Percentiles rank a stretch among this genome's conserved stretches.
Evolutionary conservation across 1,140 invertebrate species (phyloP).

Genomic region (Pinna nobilis): DNA sequence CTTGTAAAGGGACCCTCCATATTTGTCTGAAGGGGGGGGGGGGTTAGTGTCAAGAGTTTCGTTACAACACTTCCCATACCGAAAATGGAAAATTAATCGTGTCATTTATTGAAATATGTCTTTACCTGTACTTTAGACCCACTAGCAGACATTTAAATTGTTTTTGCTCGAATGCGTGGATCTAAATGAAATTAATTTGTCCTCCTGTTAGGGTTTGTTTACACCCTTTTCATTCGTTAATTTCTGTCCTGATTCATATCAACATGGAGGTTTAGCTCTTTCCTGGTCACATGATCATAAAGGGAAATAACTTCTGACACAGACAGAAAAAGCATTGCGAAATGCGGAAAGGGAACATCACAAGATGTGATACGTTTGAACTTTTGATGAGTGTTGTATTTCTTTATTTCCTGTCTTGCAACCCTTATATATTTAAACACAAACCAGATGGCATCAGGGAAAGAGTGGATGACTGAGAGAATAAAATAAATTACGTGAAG

Average conservation of each 20-base stretch:
- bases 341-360: neutral
- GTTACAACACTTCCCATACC: neutral
- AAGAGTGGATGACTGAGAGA: no score
- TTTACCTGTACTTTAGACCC: constrained; percentile 32
- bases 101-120: neutral
- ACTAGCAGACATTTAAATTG: constrained; percentile 33
- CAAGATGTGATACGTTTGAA: no score
- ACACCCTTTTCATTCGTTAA: constrained; percentile 19
- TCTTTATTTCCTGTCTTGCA: neutral
- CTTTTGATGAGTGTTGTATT: neutral
- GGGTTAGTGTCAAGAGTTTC: neutral
- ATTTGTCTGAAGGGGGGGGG: neutral
- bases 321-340: neutral
- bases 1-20: neutral
- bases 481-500: no score
- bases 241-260: constrained; percentile 32
- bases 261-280: constrained; percentile 35
- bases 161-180: constrained; percentile 6
- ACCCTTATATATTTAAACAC: no score
- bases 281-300: constrained; percentile 38
- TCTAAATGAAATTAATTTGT: neutral
- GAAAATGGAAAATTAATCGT: neutral
- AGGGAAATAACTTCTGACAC: neutral
- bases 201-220: neutral
- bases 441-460: no score